These are phyloP conservation scores for Coryphaenoides rupestris DNA, from an alignment of 2,113 vertebrate genomes.

Conservation along the genomic window DNA sequence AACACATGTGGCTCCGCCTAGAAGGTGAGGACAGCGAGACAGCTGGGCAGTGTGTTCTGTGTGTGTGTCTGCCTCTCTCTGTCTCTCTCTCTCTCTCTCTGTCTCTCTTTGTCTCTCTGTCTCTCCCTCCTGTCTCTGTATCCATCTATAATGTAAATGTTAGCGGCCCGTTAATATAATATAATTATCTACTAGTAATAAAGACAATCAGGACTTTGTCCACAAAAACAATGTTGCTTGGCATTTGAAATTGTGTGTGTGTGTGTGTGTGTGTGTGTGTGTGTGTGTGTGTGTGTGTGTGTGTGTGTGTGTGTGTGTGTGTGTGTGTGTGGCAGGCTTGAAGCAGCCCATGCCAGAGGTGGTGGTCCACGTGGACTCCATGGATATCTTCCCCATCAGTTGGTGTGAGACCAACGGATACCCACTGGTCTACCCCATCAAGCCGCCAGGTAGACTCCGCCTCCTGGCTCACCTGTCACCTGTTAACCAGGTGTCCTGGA, in stretches of 20 bases:
- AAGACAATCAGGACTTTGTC: too few species aligned
- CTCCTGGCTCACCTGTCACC: neutral
- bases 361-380: slow-evolving; percentile 91
- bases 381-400: slow-evolving; percentile 94
- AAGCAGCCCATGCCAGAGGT: slow-evolving; percentile 88
- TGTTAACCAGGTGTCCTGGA: neutral
- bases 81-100: too few species aligned
- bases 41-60: slow-evolving; percentile 4
- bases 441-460: slow-evolving; percentile 83
- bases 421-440: slow-evolving; percentile 85
- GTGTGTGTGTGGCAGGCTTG: too few species aligned
- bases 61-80: neutral
- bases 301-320: too few species aligned
- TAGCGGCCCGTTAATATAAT: too few species aligned
- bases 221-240: too few species aligned
- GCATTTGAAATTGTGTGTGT: too few species aligned
- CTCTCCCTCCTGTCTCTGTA: too few species aligned
- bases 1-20: slow-evolving; percentile 90
- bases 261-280: too few species aligned
- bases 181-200: too few species aligned
- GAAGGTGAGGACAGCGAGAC: slow-evolving; percentile 76
- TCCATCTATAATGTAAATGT: too few species aligned
- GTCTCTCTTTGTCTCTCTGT: too few species aligned
- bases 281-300: slow-evolving; percentile 24
- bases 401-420: slow-evolving; percentile 99